Base-by-base conservation (phyloP, 2,888 invertebrate species). In the Tachina lurida region DNA sequence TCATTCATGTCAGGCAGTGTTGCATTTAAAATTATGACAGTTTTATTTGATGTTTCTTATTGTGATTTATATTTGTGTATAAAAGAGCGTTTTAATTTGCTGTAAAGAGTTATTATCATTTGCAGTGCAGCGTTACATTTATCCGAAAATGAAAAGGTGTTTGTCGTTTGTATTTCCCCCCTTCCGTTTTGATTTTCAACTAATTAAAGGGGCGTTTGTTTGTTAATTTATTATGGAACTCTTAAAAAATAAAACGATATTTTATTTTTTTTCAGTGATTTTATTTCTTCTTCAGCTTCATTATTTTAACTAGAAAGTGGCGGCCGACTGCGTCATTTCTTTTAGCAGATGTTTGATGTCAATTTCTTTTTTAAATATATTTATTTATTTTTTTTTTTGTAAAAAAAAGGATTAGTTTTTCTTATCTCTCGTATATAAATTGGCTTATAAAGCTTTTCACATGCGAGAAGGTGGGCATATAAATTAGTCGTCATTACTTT, bases 1-100 rank as follows among this genome's bases (percentile, higher is more conserved):
- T 89, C 90, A 89, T 89, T 90, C 88, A 89, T 90, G 91, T 87
- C 87, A 84, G 31, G 86, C 84, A 83, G 83, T 71, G 86, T 86
- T 86, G 89, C 81, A 87, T 88, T 89, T 89, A 87, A 85, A 91
- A 90, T 91, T 91, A 91, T 91, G 91, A 91, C 90, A 90, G 89
- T 91, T 90, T 91, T 90, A 91, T 91, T 90, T 90, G 90, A 90
- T 89, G 83, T 89, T 90, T 31, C 1, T 88, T 90, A 91, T 91
- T 91, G 87, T 88, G 87, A 88, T 87, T 88, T 87, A 87, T 86
- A 76, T 85, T 65, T 67, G 71, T 71, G 67, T 75, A 43, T 80
- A 70, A 8, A 56, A 75, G 22, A 45, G 62, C 75, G 62, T 81
- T 67, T 67, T 60, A 45, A 43, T 68, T 75, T 75, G 31, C 52